Percentiles rank a stretch among this genome's conserved stretches.
Evolutionary conservation across 2,797 vertebrate species (phyloP).

Genomic region (Trachops cirrhosus): DNA sequence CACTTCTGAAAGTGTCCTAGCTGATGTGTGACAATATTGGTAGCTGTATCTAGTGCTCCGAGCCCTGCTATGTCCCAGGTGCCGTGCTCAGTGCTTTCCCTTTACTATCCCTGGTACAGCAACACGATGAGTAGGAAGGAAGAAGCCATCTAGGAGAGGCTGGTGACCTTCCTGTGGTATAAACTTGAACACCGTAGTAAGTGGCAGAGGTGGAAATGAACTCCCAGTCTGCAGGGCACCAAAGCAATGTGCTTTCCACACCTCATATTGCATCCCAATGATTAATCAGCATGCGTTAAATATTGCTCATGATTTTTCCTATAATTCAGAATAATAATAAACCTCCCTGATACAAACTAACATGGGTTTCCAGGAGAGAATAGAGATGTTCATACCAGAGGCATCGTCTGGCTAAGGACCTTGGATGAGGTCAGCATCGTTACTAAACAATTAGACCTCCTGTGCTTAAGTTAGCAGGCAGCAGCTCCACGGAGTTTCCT

Average conservation of each 20-base stretch:
- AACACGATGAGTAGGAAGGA: neutral
- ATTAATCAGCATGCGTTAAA: neutral
- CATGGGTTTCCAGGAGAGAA: neutral
- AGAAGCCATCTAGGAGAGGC: neutral
- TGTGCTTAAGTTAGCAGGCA: neutral
- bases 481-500: neutral
- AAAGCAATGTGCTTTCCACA: neutral
- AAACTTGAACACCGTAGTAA: neutral
- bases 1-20: neutral
- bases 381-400: neutral
- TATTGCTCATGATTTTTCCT: neutral
- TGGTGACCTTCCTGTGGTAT: neutral
- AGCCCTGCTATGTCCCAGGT: too few species aligned
- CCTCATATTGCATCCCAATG: neutral
- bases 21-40: neutral
- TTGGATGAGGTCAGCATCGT: neutral
- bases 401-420: neutral
- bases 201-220: neutral
- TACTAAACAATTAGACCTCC: neutral
- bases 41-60: neutral
- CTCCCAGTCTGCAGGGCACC: neutral
- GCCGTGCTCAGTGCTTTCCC: neutral
- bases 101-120: neutral
- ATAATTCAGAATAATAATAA: neutral
- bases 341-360: neutral